Base-by-base conservation (phyloP, 2,888 invertebrate species). In the Teleogryllus oceanicus region DNA sequence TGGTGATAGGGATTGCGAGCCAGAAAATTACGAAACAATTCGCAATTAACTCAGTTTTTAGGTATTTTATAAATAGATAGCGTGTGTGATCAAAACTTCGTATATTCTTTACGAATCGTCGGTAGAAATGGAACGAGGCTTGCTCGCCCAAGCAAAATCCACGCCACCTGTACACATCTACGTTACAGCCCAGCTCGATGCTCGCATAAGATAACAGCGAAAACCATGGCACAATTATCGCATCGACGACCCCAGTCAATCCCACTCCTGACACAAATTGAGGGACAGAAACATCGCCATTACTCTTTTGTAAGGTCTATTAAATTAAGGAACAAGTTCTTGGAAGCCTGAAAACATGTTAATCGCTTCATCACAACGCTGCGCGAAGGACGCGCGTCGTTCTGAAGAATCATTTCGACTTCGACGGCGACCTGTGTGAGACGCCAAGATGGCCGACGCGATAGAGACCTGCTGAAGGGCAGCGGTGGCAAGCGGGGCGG, bases 241-340 rank as follows among this genome's bases (percentile, higher is more conserved):
- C 62, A 62, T 62, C 8, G 16, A 62, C 13, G 62, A 62, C n/a
- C 16, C n/a, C 62, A 62, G 62, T 62, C 62, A 62, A 62, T n/a
- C n/a, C 62, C n/a, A 18, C 62, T 62, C 62, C 62, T 62, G 62
- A 62, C 62, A 62, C 62, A 62, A 62, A 62, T 62, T 62, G 62
- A 62, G n/a, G 62, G 62, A 62, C 62, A 8, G 62, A 62, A 62
- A 62, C 62, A 62, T 12, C 62, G 62, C 62, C 62, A 62, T 62
- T 62, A 62, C 16, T 62, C 62, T 62, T 62, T 62, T 62, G 62
- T 62, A n/a, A 62, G 62, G 62, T 18, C 62, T 62, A 62, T 62
- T 62, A 62, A 62, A 62, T 62, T 62, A 62, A n/a, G 62, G 62
- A 62, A 62, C 62, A 62, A 62, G 62, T 62, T 62, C n/a, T 62